Base-by-base conservation (phyloP, 2,797 vertebrate genomes). In the Phalloptychus januarius region DNA sequence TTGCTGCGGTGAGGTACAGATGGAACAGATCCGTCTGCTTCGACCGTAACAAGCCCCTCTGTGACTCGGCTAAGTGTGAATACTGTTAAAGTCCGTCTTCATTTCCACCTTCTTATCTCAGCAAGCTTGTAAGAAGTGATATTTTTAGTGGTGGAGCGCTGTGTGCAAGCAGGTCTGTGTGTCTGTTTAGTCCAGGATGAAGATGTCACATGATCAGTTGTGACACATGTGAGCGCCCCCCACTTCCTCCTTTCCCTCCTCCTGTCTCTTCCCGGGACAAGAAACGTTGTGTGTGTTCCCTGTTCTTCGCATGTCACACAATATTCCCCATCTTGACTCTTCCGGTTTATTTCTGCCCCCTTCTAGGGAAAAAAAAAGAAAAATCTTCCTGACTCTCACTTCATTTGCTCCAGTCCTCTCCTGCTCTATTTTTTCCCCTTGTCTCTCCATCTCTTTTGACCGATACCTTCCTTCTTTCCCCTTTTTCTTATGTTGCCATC, bases 121-220 rank as follows among this genome's bases (percentile, higher is more conserved):
- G 75, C 73, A 74, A 82, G 78, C 67, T 70, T 31, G 23, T 71
- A 56, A 74, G 45, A 56, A 13, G 11, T 11, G 54, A 70, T 90
- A 82, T 87, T 75, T 88, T 83, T 79, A 83, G 74, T n/a, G 58
- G 25, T 52, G 15, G 11, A 70, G 44, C 6, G 25, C 44, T 75
- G 58, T 82, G 85, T 69, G 38, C 79, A 79, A 83, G 75, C 76
- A 75, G 75, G 42, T 80, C 74, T 69, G 54, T 61, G 65, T 84
- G 70, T 67, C 33, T 33, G 58, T 63, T 63, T 63, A 18, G 63
- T 76, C 67, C 79, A 81, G 76, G 75, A 79, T 77, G 75, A 79
- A 85, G 63, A 74, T 58, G 79, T 88, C 85, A 84, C 80, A 82
- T 88, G 84, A 92, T 89, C 73, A 82, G 4, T 50, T 28, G 71